Percentiles rank a stretch among this genome's conserved stretches.
Evolutionary conservation across 2,797 vertebrate species (phyloP).

Genomic region (Yasuhikotakia modesta): DNA sequence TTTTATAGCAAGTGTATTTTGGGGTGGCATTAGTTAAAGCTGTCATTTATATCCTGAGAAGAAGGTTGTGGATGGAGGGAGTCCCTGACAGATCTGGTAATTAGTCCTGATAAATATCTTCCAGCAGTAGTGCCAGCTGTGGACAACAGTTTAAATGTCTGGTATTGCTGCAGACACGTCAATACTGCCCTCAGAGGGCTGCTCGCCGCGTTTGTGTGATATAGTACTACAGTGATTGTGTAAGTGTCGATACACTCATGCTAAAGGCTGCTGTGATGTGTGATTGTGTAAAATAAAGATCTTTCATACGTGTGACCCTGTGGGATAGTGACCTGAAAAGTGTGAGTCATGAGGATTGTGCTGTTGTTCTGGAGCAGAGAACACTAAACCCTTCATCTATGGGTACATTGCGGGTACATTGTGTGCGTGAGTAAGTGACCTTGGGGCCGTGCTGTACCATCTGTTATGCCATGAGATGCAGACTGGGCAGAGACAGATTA

Average conservation of each 20-base stretch:
- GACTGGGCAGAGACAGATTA: constrained; percentile 42
- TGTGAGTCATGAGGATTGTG: not conserved
- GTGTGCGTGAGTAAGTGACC: constrained; percentile 20
- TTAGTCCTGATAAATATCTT: constrained; percentile 27
- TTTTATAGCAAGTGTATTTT: too few relatives aligned
- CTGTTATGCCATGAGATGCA: constrained; percentile 32
- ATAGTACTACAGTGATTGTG: not conserved
- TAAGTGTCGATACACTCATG: not conserved
- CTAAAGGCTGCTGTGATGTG: constrained; percentile 1
- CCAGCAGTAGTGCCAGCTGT: not conserved
- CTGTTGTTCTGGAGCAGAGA: constrained; percentile 19
- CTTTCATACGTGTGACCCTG: not conserved
- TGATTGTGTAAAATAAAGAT: not conserved
- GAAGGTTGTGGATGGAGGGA: constrained; percentile 3
- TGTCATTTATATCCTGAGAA: too few relatives aligned
- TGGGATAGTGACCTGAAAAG: not conserved
- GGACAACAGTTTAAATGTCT: not conserved
- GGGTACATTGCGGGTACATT: not conserved
- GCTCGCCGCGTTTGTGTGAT: not conserved
- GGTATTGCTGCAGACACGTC: constrained; percentile 2
- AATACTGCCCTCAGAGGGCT: constrained; percentile 5
- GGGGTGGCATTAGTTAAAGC: too few relatives aligned
- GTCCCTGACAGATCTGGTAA: constrained; percentile 16
- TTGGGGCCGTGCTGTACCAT: constrained; percentile 34
- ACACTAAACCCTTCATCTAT: constrained; percentile 15